Evolutionary conservation across 2,113 vertebrate species (phyloP), one percentile per base, ranked within the genome.

Genomic region (Urocynchramus pylzowi): DNA sequence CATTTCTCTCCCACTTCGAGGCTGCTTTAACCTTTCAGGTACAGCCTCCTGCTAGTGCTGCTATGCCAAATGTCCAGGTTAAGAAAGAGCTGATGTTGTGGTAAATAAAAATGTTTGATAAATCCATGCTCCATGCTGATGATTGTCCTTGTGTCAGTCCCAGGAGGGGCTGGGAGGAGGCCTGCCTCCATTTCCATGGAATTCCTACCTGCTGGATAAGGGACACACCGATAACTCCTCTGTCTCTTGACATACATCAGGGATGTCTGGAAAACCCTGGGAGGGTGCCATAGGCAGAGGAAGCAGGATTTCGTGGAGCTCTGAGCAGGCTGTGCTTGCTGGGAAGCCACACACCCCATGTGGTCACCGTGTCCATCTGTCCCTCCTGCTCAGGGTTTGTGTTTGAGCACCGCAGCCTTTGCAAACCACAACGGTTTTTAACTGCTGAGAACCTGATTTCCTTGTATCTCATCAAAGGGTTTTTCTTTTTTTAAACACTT

Each of bases 401-500:
- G 57, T 27, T 24, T 13, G 79, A 78, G 87, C 93, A 65, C 70
- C 42, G 2, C 69, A 59, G 64, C 39, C 45, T 70, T 52, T 45
- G 53, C 39, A 77, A 50, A 53, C 37, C 12, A 20, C 26, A 3
- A 8, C 2, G 15, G 1, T 13, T 56, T 83, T 75, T 56, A 74
- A 54, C 74, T 64, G 63, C 74, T 2, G 13, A 69, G 52, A 85
- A 56, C 83, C 91, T 39, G 70, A 60, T 78, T 78, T 75, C 69
- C 44, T 88, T 83, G 41, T 59, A 63, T 41, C 70, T 73, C 64
- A 59, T 88, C 79, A 76, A 81, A 87, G 68, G 7, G 44, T 23
- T 83, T 85, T 79, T 79, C 22, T 95, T 84, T 96, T 90, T 90
- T 83, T 39, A 60, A 96, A 86, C 59, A 31, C 30, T 94, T 96